Percentiles rank a stretch among this genome's conserved stretches.
Conservation (phyloP, 2,888 invertebrate species). For the Dasypolia templi region DNA sequence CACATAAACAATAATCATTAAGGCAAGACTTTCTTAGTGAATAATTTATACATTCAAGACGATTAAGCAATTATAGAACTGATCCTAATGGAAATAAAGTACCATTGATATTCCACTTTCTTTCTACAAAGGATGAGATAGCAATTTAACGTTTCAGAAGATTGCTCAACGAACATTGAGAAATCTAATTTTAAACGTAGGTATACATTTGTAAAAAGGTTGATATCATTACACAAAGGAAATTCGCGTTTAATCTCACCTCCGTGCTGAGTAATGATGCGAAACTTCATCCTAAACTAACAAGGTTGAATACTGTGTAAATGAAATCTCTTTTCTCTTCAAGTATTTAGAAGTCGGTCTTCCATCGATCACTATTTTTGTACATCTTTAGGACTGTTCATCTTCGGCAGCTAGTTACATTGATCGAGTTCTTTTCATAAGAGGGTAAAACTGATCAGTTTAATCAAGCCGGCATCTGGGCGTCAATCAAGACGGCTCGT, state of each 20-base stretch:
- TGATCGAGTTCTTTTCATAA: constrained; percentile 85
- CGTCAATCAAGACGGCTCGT: constrained; percentile 87
- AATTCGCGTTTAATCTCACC: constrained; percentile 36
- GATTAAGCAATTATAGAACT: constrained; percentile 28
- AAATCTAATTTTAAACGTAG: constrained; percentile 49
- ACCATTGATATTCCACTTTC: constrained; percentile 28
- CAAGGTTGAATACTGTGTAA: constrained; percentile 27
- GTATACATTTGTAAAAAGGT: constrained; percentile 55
- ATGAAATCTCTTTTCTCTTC: constrained; percentile 62
- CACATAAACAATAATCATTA: constrained; percentile 9
- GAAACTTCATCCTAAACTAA: constrained; percentile 43
- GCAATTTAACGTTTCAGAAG: constrained; percentile 28
- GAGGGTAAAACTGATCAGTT: constrained; percentile 87
- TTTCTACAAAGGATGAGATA: constrained; percentile 40
- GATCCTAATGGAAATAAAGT: constrained; percentile 30
- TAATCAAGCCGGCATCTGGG: constrained; percentile 83
- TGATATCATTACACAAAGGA: constrained; percentile 58
- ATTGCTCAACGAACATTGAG: constrained; percentile 42
- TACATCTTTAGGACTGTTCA: constrained; percentile 66
- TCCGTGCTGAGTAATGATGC: constrained; percentile 29
- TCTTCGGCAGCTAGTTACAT: constrained; percentile 76
- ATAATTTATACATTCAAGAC: constrained; percentile 23
- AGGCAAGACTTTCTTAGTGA: constrained; percentile 4
- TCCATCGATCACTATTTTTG: constrained; percentile 57
- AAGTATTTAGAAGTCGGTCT: constrained; percentile 51